Evolutionary conservation across 2,797 vertebrate species (phyloP), one percentile per base, ranked within the genome.

Genomic region (Kryptopterus vitreolus): DNA sequence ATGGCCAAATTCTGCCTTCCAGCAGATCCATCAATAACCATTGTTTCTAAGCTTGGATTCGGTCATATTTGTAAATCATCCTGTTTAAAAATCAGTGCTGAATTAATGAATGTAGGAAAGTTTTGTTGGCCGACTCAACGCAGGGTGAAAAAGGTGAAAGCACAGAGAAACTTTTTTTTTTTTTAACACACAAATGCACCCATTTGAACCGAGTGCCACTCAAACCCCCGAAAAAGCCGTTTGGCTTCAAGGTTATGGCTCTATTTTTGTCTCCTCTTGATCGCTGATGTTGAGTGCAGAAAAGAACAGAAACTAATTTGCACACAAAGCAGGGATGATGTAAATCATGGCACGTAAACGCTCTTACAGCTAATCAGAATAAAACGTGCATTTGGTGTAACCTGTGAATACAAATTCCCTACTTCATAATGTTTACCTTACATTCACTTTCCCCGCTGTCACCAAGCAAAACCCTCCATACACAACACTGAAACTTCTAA

Each of bases 191-290:
- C n/a, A 63, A 52, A 63, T 24, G 31, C 71, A 80, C 9, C 6
- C 73, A 62, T 65, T 55, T 72, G 13, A 59, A 22, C 35, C 12
- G 55, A 83, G 68, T 78, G 61, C 69, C 76, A 84, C 74, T 83
- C 63, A 78, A 79, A 81, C 38, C 38, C 50, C n/a, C n/a, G n/a
- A 65, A n/a, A 68, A 65, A 80, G 81, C 77, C 81, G 82, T 80
- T 81, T 78, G 61, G 50, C 70, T 52, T 50, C 84, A 83, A 83
- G 73, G 50, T 83, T 76, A 73, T 13, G 52, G 46, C 24, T 57
- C 68, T 84, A 68, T 82, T 83, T 88, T 73, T 57, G 58, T 65
- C 58, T 77, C 1, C 31, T 33, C 29, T 75, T 75, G 53, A 61
- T 63, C 50, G 33, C 3, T 57, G 16, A 26, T 24, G 31, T 72